Evolutionary conservation across 2,888 invertebrate genomes (phyloP), one percentile per base, ranked within the genome.

Genomic region (Branchinecta sandiegonensis): DNA sequence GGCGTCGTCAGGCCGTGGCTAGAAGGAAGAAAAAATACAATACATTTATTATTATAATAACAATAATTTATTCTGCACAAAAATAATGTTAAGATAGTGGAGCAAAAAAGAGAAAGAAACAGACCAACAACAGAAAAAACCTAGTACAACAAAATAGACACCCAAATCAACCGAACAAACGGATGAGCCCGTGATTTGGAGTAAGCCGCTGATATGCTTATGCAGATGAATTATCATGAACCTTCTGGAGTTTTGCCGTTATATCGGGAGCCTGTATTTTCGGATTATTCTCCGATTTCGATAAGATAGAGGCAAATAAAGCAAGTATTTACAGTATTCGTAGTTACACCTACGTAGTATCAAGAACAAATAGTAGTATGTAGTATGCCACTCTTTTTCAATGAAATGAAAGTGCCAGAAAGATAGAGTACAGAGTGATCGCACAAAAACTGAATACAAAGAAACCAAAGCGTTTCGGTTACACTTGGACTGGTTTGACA

Each of bases 391-490:
- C 50, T 50, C 3, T 50, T 50, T 50, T 50, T 50, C 50, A 50
- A n/a, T 13, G 2, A 3, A 50, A 50, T 3, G 3, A 50, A n/a
- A n/a, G 50, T 13, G 13, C 50, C 50, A 50, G 50, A 50, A 50
- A 50, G 50, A 50, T 50, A 50, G 50, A 50, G 2, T 3, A 50
- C 1, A 50, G 50, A 50, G 50, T 50, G 50, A 50, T 50, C 50
- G n/a, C 50, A 50, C n/a, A 50, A 50, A 50, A 50, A 50, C 50
- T 13, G 50, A 50, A 50, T 50, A n/a, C 50, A 50, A 50, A 1
- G 50, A 50, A 50, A 50, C 50, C 50, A 50, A 13, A n/a, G 50
- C 50, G 2, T 50, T 50, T 50, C 50, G 50, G n/a, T 50, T 50
- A 1, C 2, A 50, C 50, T 50, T 2, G n/a, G 50, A 50, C 50